phyloP scores from a whole-genome alignment of 2,113 vertebrate species.

The Collichthys lucidus region DNA sequence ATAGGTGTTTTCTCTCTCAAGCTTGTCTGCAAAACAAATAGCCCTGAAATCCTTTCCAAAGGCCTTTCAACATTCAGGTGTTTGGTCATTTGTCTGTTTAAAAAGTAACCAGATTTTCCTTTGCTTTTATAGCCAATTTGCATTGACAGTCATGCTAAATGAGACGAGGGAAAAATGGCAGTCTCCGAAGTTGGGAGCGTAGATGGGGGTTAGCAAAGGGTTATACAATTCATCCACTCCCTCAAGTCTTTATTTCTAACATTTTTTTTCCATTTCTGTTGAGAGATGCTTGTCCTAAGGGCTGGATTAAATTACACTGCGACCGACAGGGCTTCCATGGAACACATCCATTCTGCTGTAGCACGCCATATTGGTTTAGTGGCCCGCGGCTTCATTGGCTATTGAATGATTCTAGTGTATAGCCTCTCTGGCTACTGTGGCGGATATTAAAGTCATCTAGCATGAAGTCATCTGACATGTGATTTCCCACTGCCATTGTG shows the following conservation, averaged over 20 bases:
- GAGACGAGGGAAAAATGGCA: slow-evolving; percentile 47
- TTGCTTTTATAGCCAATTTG: slow-evolving; percentile 66
- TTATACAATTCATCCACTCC: slow-evolving; percentile 71
- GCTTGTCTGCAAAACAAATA: slow-evolving; percentile 45
- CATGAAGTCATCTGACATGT: slow-evolving; percentile 78
- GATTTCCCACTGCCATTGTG: slow-evolving; percentile 73
- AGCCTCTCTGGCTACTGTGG: slow-evolving; percentile 72
- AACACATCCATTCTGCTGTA: slow-evolving; percentile 78
- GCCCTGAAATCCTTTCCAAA: slow-evolving; percentile 25
- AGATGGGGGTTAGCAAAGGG: slow-evolving; percentile 72
- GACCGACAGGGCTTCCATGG: slow-evolving; percentile 74
- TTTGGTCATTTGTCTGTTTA: slow-evolving; percentile 61
- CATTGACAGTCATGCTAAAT: slow-evolving; percentile 56
- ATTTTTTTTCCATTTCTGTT: slow-evolving; percentile 65
- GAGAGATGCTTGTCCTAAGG: slow-evolving; percentile 80
- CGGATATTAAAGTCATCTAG: slow-evolving; percentile 84
- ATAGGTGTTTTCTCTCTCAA: slow-evolving; percentile 26
- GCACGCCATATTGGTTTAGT: slow-evolving; percentile 77
- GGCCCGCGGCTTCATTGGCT: slow-evolving; percentile 79
- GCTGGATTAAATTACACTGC: slow-evolving; percentile 76
- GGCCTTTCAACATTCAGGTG: slow-evolving; percentile 44
- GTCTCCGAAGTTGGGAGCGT: slow-evolving; percentile 43
- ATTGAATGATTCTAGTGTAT: slow-evolving; percentile 78
- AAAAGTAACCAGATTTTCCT: slow-evolving; percentile 63
- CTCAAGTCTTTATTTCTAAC: slow-evolving; percentile 56